A percentile compares a stretch with the other conserved stretches of the same genome.
Conservation (phyloP, 2,113 vertebrate genomes). For the Xiphophorus couchianus region DNA sequence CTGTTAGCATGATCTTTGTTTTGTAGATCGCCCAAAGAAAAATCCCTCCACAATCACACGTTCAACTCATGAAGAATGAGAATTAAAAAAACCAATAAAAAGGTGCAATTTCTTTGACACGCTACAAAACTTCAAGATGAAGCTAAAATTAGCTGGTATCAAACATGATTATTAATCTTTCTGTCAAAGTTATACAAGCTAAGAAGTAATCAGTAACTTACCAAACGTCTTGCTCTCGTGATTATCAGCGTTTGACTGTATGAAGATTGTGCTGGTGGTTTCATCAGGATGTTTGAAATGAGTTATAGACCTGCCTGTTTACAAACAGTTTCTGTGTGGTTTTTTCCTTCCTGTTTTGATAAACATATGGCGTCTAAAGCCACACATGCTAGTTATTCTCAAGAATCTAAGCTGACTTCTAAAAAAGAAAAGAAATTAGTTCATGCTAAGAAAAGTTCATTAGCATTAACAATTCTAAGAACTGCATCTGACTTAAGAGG, state of each 20-base stretch:
- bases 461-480: too few relatives aligned
- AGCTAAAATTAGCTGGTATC: neutral
- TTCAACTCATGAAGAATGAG: neutral
- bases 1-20: neutral
- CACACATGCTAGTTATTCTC: too few relatives aligned
- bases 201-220: constrained; percentile 20
- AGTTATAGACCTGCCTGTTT: too few relatives aligned
- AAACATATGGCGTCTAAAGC: too few relatives aligned
- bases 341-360: neutral
- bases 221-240: neutral
- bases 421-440: too few relatives aligned
- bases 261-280: too few relatives aligned
- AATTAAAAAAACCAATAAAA: neutral
- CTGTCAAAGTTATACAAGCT: neutral
- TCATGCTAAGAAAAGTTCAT: too few relatives aligned
- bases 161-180: neutral
- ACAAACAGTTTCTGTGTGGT: neutral
- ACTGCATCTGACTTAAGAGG: too few relatives aligned
- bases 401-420: too few relatives aligned
- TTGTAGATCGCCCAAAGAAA: neutral
- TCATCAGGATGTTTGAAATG: neutral
- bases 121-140: neutral
- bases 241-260: neutral
- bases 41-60: neutral
- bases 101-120: neutral